Evolutionary conservation across 2,113 vertebrate species (phyloP), one percentile per base, ranked within the genome.

Genomic region (Cyrtonyx montezumae): DNA sequence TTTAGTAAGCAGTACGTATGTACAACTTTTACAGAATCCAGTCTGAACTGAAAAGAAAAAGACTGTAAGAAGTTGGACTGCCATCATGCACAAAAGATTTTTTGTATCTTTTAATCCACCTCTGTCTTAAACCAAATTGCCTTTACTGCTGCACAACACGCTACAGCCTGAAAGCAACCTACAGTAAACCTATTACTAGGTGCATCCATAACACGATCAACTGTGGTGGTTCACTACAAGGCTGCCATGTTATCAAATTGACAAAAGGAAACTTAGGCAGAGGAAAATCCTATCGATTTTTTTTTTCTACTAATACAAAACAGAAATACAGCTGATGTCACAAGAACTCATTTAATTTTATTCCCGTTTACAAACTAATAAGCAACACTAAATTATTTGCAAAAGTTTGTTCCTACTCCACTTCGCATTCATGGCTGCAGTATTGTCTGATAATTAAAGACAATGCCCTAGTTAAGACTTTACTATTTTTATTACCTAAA

Each of bases 211-310:
- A 32, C 55, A 66, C 7, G 36, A 23, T 51, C 55, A 95, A 79
- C 78, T 91, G 21, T 10, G 11, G 32, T 30, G 45, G 51, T 73
- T 95, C 56, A 66, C 48, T 58, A 83, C 51, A 45, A 73, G 51
- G 42, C 40, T 91, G 66, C n/a, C 25, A 43, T 67, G 10, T 46
- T 76, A 86, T 30, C 22, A 37, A 51, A 37, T 8, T 46, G 45
- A 61, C 17, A 75, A 61, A 81, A 83, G 61, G 13, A 34, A 75
- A 84, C 6, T 82, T 79, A 79, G 82, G 68, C 34, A 93, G 76
- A 73, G 48, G 79, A 94, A 90, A 92, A 90, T 71, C 23, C 84
- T 92, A 51, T 88, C 61, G 42, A 84, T 82, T 40, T 91, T 55
- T 40, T 37, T 40, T 65, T 91, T 83, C 61, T 80, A n/a, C 10